Evolutionary conservation across 2,888 invertebrate species (phyloP).

Genomic region (Drosophila algonquin): DNA sequence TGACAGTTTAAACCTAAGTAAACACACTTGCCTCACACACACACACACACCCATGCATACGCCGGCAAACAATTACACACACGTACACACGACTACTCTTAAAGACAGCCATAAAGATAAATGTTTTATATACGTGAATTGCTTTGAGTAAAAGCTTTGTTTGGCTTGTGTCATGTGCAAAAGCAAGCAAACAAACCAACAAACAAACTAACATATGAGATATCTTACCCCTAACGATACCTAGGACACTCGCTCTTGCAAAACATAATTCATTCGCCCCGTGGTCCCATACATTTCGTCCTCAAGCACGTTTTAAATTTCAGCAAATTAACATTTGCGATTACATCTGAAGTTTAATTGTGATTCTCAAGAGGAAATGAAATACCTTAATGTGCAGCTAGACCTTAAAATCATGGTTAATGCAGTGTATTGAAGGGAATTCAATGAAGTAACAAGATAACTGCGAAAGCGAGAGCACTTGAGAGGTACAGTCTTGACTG

Average conservation of each 20-base stretch:
- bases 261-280: constrained; percentile 71
- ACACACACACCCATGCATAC: neutral
- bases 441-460: neutral
- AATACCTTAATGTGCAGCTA: constrained; percentile 30
- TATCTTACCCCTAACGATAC: neutral
- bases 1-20: constrained; percentile 49
- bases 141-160: constrained; percentile 78
- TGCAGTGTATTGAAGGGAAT: neutral
- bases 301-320: constrained; percentile 43
- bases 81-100: constrained; percentile 56
- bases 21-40: constrained; percentile 33
- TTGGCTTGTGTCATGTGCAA: constrained; percentile 68
- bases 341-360: constrained; percentile 72
- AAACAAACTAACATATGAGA: constrained; percentile 30
- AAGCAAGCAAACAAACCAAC: constrained; percentile 43
- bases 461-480: no score
- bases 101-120: constrained; percentile 78
- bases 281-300: constrained; percentile 26
- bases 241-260: constrained; percentile 9
- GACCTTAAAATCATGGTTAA: constrained; percentile 30
- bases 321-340: constrained; percentile 60
- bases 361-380: constrained; percentile 39
- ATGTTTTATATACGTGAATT: constrained; percentile 80
- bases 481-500: no score
- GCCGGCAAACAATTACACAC: constrained; percentile 1